Percentiles rank a stretch among this genome's conserved stretches.
Conservation (phyloP, 1,140 invertebrate genomes). For the Sinonovacula constricta region DNA sequence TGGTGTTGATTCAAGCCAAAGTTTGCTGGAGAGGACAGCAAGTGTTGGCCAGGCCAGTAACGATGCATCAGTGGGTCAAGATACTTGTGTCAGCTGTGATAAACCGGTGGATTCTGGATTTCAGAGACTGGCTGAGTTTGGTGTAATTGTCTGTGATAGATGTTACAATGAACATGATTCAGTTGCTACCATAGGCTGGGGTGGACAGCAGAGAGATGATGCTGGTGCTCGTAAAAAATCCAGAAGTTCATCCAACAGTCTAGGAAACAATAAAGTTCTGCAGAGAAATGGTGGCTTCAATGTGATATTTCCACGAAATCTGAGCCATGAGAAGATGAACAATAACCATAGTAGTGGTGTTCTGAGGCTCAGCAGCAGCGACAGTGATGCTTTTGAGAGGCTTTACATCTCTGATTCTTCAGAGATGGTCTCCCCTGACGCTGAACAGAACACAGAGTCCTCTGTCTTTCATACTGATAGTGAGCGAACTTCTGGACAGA, state of each 20-base stretch:
- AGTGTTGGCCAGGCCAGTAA: slow-evolving; percentile 23
- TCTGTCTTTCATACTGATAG: no score
- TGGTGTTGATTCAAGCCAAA: no score
- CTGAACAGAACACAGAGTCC: slow-evolving; percentile 11
- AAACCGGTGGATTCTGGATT: slow-evolving; percentile 16
- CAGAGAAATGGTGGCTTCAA: slow-evolving; percentile 33
- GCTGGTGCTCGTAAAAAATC: no score
- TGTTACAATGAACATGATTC: slow-evolving; percentile 32
- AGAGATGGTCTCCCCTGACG: slow-evolving; percentile 25
- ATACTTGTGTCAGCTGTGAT: slow-evolving; percentile 42
- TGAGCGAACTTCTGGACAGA: no score
- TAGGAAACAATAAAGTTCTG: no score
- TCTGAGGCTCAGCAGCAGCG: slow-evolving; percentile 41
- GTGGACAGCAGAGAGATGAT: no score
- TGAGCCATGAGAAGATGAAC: slow-evolving; percentile 29
- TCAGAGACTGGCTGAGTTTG: slow-evolving; percentile 27
- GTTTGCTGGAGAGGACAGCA: slow-evolving; percentile 10
- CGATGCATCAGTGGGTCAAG: background rate
- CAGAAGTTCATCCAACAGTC: no score
- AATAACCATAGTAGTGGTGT: slow-evolving; percentile 22
- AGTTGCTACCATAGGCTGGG: no score
- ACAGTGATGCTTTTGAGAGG: slow-evolving; percentile 39
- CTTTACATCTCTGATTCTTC: slow-evolving; percentile 33
- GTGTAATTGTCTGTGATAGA: slow-evolving; percentile 45
- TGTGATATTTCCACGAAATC: slow-evolving; percentile 16